Conservation (phyloP, 2,113 vertebrate species). For the Caretta caretta region DNA sequence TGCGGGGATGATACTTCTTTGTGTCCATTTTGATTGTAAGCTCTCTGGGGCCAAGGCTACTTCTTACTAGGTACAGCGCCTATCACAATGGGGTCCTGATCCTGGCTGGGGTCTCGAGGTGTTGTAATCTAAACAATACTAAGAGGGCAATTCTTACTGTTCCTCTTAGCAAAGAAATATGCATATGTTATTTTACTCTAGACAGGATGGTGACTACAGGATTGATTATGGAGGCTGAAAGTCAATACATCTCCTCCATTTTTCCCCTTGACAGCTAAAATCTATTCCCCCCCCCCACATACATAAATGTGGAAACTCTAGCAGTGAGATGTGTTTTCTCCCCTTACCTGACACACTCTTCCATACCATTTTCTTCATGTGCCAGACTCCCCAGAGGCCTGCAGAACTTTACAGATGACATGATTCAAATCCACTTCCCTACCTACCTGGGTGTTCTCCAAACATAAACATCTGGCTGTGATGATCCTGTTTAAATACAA, state of each 20-base stretch:
- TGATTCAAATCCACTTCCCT: no score
- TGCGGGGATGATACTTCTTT: slow-evolving; percentile 1
- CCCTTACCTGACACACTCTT: no score
- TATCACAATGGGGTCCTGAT: background rate
- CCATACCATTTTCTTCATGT: no score
- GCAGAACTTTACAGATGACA: no score
- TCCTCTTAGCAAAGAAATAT: background rate
- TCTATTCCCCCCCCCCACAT: no score
- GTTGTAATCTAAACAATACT: background rate
- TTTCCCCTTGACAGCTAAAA: background rate
- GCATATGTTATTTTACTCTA: background rate
- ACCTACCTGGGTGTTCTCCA: no score
- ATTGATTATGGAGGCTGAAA: background rate
- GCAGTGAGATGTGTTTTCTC: no score
- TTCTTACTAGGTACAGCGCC: background rate
- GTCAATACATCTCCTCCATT: background rate
- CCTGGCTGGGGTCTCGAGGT: background rate
- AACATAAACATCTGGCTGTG: no score
- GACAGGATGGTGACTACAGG: background rate
- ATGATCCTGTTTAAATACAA: no score
- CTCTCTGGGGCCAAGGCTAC: background rate
- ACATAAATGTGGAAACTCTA: no score
- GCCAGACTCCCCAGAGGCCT: no score
- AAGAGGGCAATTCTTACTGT: background rate
- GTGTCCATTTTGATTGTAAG: background rate